Evolutionary conservation across 1,140 invertebrate species (phyloP).

Genomic region (Steinernema feltiae): DNA sequence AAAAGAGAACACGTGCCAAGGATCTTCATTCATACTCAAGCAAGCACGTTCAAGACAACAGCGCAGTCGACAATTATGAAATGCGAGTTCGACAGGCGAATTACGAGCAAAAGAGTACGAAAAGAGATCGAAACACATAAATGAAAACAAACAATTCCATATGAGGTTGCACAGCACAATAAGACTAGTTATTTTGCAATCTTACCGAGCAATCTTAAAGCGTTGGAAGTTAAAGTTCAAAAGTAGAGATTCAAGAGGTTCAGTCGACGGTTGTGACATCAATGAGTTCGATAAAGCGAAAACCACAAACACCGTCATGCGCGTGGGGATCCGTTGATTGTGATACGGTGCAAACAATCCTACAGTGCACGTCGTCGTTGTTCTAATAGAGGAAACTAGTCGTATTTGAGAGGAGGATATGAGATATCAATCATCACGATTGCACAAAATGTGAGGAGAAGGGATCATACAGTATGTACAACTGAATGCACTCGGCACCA

Average conservation of each 20-base stretch:
- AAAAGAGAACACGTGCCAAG: not conserved
- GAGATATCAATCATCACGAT: not conserved
- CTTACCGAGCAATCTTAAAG: not conserved
- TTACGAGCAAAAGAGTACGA: not conserved
- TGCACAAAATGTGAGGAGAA: not conserved
- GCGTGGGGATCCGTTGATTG: not conserved
- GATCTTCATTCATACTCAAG: conserved; percentile 9
- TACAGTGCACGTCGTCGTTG: not conserved
- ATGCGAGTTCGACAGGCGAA: not conserved
- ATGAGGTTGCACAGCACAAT: not conserved
- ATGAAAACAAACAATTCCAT: not conserved
- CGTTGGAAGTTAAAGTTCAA: not conserved
- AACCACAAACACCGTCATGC: not conserved
- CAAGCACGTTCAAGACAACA: not conserved
- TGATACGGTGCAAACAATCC: not conserved
- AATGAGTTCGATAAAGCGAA: not conserved
- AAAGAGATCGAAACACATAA: not conserved
- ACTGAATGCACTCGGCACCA: not conserved
- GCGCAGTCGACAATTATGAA: not conserved
- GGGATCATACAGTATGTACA: not conserved
- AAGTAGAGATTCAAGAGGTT: not conserved
- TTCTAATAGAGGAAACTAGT: not conserved
- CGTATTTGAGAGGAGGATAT: not conserved
- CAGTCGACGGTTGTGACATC: not conserved
- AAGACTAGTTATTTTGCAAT: not conserved